Evolutionary conservation across 2,797 vertebrate genomes (phyloP), one percentile per base, ranked within the genome.

Genomic region (Hirundo rustica): DNA sequence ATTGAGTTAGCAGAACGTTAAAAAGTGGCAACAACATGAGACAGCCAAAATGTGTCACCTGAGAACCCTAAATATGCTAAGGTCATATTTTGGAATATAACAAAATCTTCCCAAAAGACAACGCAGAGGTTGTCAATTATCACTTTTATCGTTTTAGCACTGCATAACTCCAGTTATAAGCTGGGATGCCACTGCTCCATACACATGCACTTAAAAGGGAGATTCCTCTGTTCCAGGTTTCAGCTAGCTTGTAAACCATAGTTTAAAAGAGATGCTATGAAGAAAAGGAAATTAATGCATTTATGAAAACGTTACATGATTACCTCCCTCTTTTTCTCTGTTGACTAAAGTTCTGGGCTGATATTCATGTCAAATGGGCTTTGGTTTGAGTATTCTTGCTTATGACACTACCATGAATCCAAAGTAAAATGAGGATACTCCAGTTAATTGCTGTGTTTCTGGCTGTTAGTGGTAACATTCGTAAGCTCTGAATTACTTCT

Each of bases 401-500:
- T 91, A 83, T 90, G 40, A 74, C 67, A 54, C 60, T 25, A 83
- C 5, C 26, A 30, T 92, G 40, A 90, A 36, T 83, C 54, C 45
- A 12, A 76, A 87, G 60, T 72, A 29, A 92, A 82, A 86, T 68
- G 27, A 90, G 67, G 73, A 79, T 85, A 55, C 5, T 90, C 66
- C 67, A 85, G 17, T 34, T 77, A 47, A 58, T 62, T 80, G 12
- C 30, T 48, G 21, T 72, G 71, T 86, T 90, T 95, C 42, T 74
- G 64, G 84, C 78, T 93, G 50, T n/a, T 79, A 70, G 26, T 4
- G 2, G 82, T 76, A 92, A 68, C 96, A 93, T 92, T 57, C 92
- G 81, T 86, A 83, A 93, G 76, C 60, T 85, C 53, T 61, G 51
- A 94, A 80, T 81, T 84, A 91, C 94, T 93, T 93, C 80, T 85